phyloP scores from a whole-genome alignment of 2,797 vertebrate species.

The Lepus oiostolus region DNA sequence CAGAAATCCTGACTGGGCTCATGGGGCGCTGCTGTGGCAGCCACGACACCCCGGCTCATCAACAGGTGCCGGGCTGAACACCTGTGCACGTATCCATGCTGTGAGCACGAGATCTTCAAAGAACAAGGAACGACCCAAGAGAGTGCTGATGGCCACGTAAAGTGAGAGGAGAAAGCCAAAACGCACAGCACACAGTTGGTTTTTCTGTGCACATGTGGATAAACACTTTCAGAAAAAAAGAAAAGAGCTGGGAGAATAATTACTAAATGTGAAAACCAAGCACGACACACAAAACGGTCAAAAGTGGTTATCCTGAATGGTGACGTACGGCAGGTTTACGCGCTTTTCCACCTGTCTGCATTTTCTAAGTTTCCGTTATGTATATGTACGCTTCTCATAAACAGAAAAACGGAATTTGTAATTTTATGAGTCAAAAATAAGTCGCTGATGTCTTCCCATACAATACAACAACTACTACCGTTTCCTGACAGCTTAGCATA shows the following conservation, averaged over 20 bases:
- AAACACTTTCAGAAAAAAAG: neutral
- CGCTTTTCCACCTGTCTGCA: neutral
- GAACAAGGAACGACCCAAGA: neutral
- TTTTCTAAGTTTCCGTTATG: neutral
- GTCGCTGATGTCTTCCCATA: neutral
- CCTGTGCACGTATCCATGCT: neutral
- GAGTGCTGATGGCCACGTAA: neutral
- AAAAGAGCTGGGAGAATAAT: neutral
- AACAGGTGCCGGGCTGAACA: neutral
- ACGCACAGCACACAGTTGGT: neutral
- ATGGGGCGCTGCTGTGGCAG: neutral
- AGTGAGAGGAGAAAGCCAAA: rapidly evolving
- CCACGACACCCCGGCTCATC: neutral
- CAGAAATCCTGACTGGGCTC: neutral
- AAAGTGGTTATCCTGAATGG: neutral
- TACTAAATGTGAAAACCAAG: neutral
- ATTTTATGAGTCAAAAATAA: neutral
- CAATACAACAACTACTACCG: neutral
- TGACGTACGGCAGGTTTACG: neutral
- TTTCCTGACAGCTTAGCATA: neutral
- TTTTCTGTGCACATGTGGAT: neutral
- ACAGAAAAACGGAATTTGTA: neutral
- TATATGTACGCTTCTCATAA: neutral
- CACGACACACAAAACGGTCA: neutral
- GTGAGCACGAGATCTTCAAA: neutral